Evolutionary conservation across 2,888 invertebrate genomes (phyloP).

Genomic region (Aradus depressus): DNA sequence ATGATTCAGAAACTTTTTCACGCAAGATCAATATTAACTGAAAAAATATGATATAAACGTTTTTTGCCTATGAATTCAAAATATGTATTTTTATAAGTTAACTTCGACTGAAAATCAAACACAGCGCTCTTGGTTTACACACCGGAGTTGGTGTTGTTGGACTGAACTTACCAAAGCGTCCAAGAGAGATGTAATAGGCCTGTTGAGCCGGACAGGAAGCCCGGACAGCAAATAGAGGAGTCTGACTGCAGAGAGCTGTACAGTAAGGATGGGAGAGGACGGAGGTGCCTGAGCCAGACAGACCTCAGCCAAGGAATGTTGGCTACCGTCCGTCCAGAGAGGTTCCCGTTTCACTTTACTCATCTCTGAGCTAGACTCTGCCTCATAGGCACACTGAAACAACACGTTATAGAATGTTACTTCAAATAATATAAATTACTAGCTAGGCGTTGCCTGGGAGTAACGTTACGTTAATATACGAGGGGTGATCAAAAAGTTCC

Average conservation of each 20-base stretch:
- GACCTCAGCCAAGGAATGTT: constrained; percentile 60
- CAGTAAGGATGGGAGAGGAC: constrained; percentile 61
- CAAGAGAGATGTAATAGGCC: constrained; percentile 62
- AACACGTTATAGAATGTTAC: background rate
- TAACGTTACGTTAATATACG: no score
- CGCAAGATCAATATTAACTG: no score
- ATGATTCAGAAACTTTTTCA: background rate
- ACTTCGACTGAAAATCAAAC: no score
- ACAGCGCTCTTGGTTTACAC: background rate
- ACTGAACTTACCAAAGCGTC: constrained; percentile 50
- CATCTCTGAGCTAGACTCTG: constrained; percentile 9
- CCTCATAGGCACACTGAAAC: constrained; percentile 5
- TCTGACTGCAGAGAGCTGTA: constrained; percentile 69
- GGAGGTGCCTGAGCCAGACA: constrained; percentile 65
- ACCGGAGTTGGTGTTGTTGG: background rate
- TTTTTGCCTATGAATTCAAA: background rate
- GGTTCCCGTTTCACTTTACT: constrained; percentile 18
- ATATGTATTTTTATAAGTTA: no score
- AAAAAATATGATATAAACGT: background rate
- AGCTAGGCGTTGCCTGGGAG: no score
- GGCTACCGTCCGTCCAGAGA: constrained; percentile 30
- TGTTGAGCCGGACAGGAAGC: constrained; percentile 61
- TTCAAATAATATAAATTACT: background rate
- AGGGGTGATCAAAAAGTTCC: no score
- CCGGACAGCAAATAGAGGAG: constrained; percentile 67